These are phyloP conservation scores for Meliscaeva auricollis DNA, from an alignment of 2,888 invertebrate genomes.

Conservation along the genomic window DNA sequence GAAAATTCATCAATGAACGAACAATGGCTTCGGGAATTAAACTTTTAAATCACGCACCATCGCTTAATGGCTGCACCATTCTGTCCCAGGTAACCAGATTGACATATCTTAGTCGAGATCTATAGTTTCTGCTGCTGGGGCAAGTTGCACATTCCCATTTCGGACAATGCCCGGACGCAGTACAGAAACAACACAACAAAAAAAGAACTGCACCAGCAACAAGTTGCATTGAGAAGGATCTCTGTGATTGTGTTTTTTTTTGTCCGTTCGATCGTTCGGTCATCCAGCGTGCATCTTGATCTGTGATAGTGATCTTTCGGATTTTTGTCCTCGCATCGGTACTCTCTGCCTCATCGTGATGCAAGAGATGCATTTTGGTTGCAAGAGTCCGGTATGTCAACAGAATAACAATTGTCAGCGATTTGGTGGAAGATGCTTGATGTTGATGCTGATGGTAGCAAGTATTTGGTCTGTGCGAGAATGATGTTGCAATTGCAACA, in stretches of 20 bases:
- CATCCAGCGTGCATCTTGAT: constrained; percentile 61
- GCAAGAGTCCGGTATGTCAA: constrained; percentile 58
- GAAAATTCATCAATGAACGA: constrained; percentile 74
- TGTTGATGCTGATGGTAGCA: constrained; percentile 31
- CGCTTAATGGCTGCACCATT: constrained; percentile 57
- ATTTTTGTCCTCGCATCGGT: constrained; percentile 52
- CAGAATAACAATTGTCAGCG: constrained; percentile 73
- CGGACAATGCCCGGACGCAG: constrained; percentile 58
- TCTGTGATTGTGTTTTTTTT: constrained; percentile 4
- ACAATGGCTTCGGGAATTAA: constrained; percentile 71
- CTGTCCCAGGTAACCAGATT: constrained; percentile 47
- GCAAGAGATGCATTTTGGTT: constrained; percentile 63
- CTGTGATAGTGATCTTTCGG: constrained; percentile 57
- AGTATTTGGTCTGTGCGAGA: constrained; percentile 34
- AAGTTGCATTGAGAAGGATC: constrained; percentile 44
- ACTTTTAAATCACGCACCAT: constrained; percentile 73
- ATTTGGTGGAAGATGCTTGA: constrained; percentile 50
- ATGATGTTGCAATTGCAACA: constrained; percentile 57
- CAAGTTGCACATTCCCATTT: constrained; percentile 49
- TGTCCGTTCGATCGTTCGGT: constrained; percentile 14
- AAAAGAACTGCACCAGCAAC: constrained; percentile 26
- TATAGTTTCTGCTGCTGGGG: constrained; percentile 43
- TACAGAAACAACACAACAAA: neutral
- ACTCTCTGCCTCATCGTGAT: constrained; percentile 58
- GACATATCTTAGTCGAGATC: constrained; percentile 72